A percentile compares a stretch with the other conserved stretches of the same genome.
These are phyloP conservation scores for Gasteruption jaculator DNA, from an alignment of 2,888 invertebrate species.

Conservation along the genomic window DNA sequence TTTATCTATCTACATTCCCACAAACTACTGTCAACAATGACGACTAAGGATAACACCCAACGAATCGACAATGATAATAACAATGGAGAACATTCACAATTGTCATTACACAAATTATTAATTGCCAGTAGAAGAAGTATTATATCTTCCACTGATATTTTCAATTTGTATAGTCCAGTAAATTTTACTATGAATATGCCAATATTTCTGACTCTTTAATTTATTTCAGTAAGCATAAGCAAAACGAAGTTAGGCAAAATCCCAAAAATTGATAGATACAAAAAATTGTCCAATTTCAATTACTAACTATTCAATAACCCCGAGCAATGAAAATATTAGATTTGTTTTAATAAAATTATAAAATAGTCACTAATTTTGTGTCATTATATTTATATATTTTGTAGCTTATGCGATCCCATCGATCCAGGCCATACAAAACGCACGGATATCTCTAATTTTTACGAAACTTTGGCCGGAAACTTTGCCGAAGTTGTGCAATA, in stretches of 20 bases:
- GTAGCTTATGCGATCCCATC: slow-evolving; percentile 72
- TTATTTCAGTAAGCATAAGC: no score
- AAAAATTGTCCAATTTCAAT: not conserved
- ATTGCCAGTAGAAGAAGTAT: not conserved
- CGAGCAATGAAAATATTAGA: not conserved
- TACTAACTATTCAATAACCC: not conserved
- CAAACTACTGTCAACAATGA: no score
- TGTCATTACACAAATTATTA: slow-evolving; percentile 4
- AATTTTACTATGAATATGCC: no score
- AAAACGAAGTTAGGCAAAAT: no score
- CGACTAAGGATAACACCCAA: no score
- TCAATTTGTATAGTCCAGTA: no score
- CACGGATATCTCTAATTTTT: slow-evolving; percentile 75
- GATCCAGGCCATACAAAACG: slow-evolving; percentile 58
- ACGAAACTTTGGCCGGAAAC: slow-evolving; percentile 75
- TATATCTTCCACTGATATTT: no score
- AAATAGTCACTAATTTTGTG: not conserved
- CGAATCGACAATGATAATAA: not conserved
- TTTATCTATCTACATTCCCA: no score
- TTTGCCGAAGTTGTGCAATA: slow-evolving; percentile 93
- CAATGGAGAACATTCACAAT: not conserved
- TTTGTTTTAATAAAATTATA: slow-evolving; percentile 4
- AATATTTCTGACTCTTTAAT: no score
- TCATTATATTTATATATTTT: slow-evolving; percentile 26
- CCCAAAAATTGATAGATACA: no score